These are phyloP conservation scores for Anarrhichthys ocellatus DNA, from an alignment of 2,113 vertebrate species.

Conservation along the genomic window DNA sequence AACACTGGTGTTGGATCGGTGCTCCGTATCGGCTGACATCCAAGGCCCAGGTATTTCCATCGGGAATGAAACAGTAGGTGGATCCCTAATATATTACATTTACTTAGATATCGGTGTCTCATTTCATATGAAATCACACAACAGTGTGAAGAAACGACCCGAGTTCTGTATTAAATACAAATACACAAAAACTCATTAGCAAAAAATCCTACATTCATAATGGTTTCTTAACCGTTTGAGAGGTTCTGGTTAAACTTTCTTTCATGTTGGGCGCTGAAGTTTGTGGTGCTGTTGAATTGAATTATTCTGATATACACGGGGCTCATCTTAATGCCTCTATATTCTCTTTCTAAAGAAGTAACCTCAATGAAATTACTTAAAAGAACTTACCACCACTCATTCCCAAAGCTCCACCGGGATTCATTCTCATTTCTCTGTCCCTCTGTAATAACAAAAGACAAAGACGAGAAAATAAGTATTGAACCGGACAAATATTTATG, in stretches of 20 bases:
- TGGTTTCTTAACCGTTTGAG: no score
- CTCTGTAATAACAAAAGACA: slow-evolving; percentile 81
- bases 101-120: neutral
- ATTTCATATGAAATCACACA: neutral
- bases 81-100: no score
- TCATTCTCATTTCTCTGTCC: slow-evolving; percentile 97
- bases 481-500: neutral
- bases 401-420: slow-evolving; percentile 86
- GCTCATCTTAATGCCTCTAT: neutral
- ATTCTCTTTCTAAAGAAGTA: neutral
- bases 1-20: no score
- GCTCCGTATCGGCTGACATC: no score
- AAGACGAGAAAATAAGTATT: neutral
- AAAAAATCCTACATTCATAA: neutral
- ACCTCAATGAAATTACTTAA: neutral
- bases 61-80: no score
- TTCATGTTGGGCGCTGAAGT: neutral
- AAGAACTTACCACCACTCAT: slow-evolving; percentile 92
- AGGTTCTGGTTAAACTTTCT: no score
- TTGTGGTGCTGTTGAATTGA: neutral
- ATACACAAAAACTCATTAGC: no score
- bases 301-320: neutral
- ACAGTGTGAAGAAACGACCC: neutral
- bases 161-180: neutral
- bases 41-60: no score